Evolutionary conservation across 1,140 invertebrate species (phyloP).

Genomic region (Drosophila sproati): DNA sequence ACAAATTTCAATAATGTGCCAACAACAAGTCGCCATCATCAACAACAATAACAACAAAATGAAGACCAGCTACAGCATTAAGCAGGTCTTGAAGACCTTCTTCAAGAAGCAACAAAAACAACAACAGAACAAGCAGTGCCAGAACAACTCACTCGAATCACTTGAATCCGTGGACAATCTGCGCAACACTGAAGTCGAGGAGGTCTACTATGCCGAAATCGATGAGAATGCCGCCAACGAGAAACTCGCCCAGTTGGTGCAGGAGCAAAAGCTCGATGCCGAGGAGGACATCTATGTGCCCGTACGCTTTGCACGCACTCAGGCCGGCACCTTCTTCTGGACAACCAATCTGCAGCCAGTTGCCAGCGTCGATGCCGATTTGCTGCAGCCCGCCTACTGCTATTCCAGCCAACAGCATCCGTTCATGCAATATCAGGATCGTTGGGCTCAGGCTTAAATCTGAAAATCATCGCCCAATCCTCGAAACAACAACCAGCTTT

Average conservation of each 20-base stretch:
- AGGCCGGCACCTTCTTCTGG: constrained; percentile 87
- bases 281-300: constrained; percentile 84
- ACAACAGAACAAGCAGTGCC: constrained; percentile 47
- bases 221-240: constrained; percentile 88
- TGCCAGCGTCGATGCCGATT: constrained; percentile 80
- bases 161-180: constrained; percentile 79
- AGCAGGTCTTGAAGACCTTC: constrained; percentile 85
- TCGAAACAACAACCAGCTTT: constrained; percentile 57
- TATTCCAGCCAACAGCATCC: constrained; percentile 84
- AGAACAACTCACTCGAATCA: constrained; percentile 70
- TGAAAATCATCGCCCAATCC: neutral
- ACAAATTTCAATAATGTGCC: constrained; percentile 71
- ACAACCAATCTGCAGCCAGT: constrained; percentile 85
- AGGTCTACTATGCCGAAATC: constrained; percentile 85
- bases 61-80: constrained; percentile 85
- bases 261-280: constrained; percentile 54
- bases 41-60: constrained; percentile 65
- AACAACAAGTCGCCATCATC: constrained; percentile 72
- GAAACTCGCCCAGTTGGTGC: constrained; percentile 87
- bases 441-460: constrained; percentile 86
- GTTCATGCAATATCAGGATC: constrained; percentile 85
- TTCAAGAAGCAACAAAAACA: constrained; percentile 81
- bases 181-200: constrained; percentile 77
- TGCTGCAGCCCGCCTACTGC: constrained; percentile 78
- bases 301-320: constrained; percentile 86